Conservation (phyloP, 2,113 vertebrate species). For the Sardina pilchardus region DNA sequence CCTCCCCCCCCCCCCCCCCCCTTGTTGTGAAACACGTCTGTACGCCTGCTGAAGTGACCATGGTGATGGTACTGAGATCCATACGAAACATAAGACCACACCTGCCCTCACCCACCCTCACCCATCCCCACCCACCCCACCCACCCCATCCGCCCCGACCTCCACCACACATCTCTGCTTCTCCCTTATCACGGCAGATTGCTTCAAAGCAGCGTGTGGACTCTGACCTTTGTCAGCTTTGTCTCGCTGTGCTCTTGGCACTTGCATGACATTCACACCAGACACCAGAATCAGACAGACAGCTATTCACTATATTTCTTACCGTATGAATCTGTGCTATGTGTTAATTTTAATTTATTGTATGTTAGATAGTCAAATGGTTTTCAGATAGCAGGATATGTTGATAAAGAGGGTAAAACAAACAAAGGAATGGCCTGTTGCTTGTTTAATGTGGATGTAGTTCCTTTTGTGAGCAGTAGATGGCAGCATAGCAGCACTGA, state of each 20-base stretch:
- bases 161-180: not conserved
- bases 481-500: slow-evolving; percentile 19
- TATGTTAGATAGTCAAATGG: not conserved
- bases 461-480: slow-evolving; percentile 35
- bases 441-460: not conserved
- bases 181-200: not conserved
- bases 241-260: not conserved
- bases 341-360: not conserved
- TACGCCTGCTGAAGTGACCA: not conserved
- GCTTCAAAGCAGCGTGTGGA: not conserved
- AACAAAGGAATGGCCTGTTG: not conserved
- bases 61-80: not conserved
- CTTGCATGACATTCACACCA: not conserved
- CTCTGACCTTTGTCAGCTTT: not conserved
- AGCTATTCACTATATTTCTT: not conserved
- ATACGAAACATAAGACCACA: not conserved
- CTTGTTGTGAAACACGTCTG: not conserved
- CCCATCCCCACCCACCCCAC: too few relatives aligned
- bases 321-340: not conserved
- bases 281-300: not conserved
- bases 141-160: not conserved
- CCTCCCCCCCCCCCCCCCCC: too few relatives aligned
- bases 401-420: not conserved
- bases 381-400: not conserved
- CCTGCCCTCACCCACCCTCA: too few relatives aligned